Conservation (phyloP, 2,797 vertebrate species). For the Ctenosaura bakeri region DNA sequence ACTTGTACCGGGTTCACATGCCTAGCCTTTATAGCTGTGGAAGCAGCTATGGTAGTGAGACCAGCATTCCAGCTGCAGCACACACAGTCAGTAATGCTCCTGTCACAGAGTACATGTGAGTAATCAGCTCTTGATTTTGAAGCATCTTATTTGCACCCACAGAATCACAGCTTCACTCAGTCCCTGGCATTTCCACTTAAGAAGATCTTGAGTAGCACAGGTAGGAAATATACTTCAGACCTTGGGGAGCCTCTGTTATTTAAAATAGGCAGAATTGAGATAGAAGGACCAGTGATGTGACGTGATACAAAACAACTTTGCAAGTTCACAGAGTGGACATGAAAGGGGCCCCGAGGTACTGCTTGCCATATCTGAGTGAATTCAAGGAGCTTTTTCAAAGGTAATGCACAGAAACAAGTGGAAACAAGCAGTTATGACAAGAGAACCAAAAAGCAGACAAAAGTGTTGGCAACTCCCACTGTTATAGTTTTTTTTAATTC, state of each 20-base stretch:
- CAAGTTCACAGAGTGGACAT: too few relatives aligned
- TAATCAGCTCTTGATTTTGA: constrained; percentile 32
- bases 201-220: neutral
- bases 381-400: neutral
- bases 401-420: too few relatives aligned
- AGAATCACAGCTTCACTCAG: neutral
- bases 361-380: neutral
- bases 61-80: constrained; percentile 95
- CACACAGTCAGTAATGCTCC: constrained; percentile 99
- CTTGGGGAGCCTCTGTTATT: too few relatives aligned
- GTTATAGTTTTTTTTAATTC: neutral
- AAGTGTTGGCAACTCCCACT: neutral
- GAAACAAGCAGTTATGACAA: neutral
- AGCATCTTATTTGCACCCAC: too few relatives aligned
- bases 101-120: constrained; percentile 99
- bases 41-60: constrained; percentile 99
- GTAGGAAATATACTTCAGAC: neutral
- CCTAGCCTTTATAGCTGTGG: constrained; percentile 98
- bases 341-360: neutral
- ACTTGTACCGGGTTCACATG: constrained; percentile 98
- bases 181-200: neutral
- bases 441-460: neutral
- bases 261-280: too few relatives aligned
- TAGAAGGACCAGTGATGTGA: too few relatives aligned
- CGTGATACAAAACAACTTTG: neutral